phyloP scores from a whole-genome alignment of 2,797 vertebrate genomes.

The Melanogrammus aeglefinus region DNA sequence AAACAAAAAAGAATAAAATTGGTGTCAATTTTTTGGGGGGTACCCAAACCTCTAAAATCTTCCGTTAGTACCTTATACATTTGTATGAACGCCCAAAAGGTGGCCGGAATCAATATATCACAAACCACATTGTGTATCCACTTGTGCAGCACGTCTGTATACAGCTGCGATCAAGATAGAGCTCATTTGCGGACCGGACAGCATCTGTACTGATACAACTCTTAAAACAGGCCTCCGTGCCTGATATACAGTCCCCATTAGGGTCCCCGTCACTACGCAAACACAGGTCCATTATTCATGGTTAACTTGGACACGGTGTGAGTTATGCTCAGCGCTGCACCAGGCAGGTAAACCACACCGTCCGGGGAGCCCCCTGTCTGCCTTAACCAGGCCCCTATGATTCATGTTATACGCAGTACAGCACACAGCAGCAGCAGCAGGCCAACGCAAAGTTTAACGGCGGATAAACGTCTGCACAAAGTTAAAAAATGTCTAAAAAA shows the following conservation, averaged over 20 bases:
- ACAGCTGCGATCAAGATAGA: not conserved
- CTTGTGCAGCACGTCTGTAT: not conserved
- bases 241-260: constrained; percentile 41
- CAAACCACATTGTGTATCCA: not conserved
- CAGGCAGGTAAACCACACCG: constrained; percentile 1
- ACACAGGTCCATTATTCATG: constrained; percentile 37
- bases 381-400: not conserved
- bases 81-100: not conserved
- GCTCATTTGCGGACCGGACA: not conserved
- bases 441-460: not conserved
- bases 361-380: not conserved
- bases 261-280: constrained; percentile 2
- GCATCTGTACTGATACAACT: constrained; percentile 12
- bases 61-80: not conserved
- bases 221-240: constrained; percentile 6
- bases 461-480: not conserved
- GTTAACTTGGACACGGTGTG: constrained; percentile 10
- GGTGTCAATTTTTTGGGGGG: too few species aligned
- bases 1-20: too few species aligned
- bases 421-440: not conserved
- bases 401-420: not conserved
- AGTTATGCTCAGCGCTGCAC: constrained; percentile 9
- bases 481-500: not conserved
- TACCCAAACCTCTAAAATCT: not conserved
- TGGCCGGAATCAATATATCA: not conserved